These are phyloP conservation scores for Agrochola lychnidis DNA, from an alignment of 2,888 invertebrate genomes.

Conservation along the genomic window DNA sequence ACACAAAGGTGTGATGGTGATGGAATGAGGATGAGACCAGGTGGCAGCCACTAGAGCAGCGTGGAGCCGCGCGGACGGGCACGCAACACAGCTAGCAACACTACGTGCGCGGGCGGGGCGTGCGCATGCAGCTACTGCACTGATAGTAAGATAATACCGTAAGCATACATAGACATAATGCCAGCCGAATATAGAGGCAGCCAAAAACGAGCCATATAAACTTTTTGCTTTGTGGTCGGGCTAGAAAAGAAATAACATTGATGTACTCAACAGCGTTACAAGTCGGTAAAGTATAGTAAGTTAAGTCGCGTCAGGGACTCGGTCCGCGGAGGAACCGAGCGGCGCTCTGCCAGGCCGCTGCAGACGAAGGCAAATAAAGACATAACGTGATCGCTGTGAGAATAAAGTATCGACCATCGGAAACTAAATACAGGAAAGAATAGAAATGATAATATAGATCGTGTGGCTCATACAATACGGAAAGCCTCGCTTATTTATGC, in stretches of 20 bases:
- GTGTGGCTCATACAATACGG: conserved; percentile 81
- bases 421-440: conserved; percentile 69
- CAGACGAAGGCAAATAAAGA: conserved; percentile 81
- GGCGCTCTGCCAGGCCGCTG: conserved; percentile 55
- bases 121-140: conserved; percentile 85
- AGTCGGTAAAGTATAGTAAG: conserved; percentile 62
- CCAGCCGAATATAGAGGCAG: conserved; percentile 85
- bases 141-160: conserved; percentile 83
- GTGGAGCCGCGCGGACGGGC: conserved; percentile 79
- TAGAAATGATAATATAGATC: conserved; percentile 73
- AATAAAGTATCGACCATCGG: conserved; percentile 70
- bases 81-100: conserved; percentile 69
- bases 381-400: conserved; percentile 82
- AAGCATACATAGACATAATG: conserved; percentile 90
- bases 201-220: conserved; percentile 88
- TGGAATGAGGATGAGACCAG: conserved; percentile 67
- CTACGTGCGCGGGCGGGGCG: conserved; percentile 64
- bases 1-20: conserved; percentile 71
- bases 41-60: conserved; percentile 41
- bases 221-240: conserved; percentile 89
- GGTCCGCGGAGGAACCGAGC: conserved; percentile 42
- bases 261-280: conserved; percentile 82
- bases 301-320: conserved; percentile 27
- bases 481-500: conserved; percentile 85
- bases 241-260: conserved; percentile 88